Evolutionary conservation across 2,113 vertebrate species (phyloP), one percentile per base, ranked within the genome.

Genomic region (Meles meles): DNA sequence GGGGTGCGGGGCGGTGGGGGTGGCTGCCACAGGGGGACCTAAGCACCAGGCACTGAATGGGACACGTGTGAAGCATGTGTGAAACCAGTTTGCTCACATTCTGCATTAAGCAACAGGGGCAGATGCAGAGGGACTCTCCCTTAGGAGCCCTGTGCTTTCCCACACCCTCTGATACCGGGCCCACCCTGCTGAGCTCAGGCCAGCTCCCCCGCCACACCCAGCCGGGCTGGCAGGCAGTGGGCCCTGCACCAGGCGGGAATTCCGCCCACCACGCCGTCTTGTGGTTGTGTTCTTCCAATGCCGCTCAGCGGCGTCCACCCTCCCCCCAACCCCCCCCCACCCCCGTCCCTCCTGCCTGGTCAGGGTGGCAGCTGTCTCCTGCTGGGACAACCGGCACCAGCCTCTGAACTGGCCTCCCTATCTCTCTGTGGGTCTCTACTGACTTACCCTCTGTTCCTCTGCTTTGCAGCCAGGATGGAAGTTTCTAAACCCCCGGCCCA

Each of bases 1-100:
- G 67, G 7, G 34, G 15, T 52, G 67, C 2, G 34, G 67, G 7
- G 34, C 49, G 17, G 49, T 52, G 49, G 34, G 6, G 34, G 34
- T 0, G 15, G 13, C 69, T 15, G 74, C 72, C 65, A 18, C 47
- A 55, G 42, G 72, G n/a, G 37, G 20, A 11, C 39, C 37, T 7
- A 27, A n/a, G 57, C 44, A 25, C 31, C 3, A 3, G 0, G 47
- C 12, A 49, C 61, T 1, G 2, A 3, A 9, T 1, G 59, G 23
- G 52, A 25, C 82, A 55, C 1, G 1, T 11, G 20, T 5, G 10
- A 52, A 55, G 67, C 3, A 1, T 4, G 27, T 4, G 18, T 2
- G 13, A 15, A 97, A 95, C 95, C 49, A 57, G 97, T 96, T 42
- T 5, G 96, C 90, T 88, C 37, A 72, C 87, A 49, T 96, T 96